These are phyloP conservation scores for Drosophila siamana DNA, from an alignment of 2,888 invertebrate genomes.

Conservation along the genomic window DNA sequence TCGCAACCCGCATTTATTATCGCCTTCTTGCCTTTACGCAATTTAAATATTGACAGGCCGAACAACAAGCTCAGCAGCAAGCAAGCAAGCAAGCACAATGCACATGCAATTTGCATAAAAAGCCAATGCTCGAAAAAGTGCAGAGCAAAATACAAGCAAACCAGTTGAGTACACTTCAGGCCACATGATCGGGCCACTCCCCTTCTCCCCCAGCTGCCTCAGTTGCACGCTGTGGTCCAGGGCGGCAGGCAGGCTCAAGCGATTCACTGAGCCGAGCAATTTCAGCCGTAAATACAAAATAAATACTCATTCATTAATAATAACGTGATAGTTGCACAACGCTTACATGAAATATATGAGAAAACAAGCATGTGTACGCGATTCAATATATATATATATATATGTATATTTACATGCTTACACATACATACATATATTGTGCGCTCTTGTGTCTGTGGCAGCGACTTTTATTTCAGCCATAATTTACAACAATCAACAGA, in stretches of 20 bases:
- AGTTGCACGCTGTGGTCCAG: background rate
- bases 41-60: slow-evolving; percentile 68
- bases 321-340: slow-evolving; percentile 72
- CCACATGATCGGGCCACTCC: slow-evolving; percentile 28
- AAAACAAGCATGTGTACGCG: slow-evolving; percentile 17
- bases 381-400: slow-evolving; percentile 6
- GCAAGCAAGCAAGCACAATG: too few species aligned
- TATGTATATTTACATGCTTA: too few species aligned
- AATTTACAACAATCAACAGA: slow-evolving; percentile 65
- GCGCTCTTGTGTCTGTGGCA: slow-evolving; percentile 34
- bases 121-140: slow-evolving; percentile 48
- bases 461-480: slow-evolving; percentile 74
- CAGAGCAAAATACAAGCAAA: slow-evolving; percentile 27
- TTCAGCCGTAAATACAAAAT: slow-evolving; percentile 77
- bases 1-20: slow-evolving; percentile 52
- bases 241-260: slow-evolving; percentile 7
- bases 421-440: slow-evolving; percentile 4
- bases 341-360: slow-evolving; percentile 34
- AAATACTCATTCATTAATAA: slow-evolving; percentile 81
- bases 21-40: slow-evolving; percentile 51
- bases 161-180: slow-evolving; percentile 17
- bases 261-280: slow-evolving; percentile 57
- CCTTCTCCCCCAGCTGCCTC: background rate
- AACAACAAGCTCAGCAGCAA: slow-evolving; percentile 16
- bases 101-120: slow-evolving; percentile 70